phyloP scores from a whole-genome alignment of 2,888 invertebrate genomes.

The Drosophila formosana region DNA sequence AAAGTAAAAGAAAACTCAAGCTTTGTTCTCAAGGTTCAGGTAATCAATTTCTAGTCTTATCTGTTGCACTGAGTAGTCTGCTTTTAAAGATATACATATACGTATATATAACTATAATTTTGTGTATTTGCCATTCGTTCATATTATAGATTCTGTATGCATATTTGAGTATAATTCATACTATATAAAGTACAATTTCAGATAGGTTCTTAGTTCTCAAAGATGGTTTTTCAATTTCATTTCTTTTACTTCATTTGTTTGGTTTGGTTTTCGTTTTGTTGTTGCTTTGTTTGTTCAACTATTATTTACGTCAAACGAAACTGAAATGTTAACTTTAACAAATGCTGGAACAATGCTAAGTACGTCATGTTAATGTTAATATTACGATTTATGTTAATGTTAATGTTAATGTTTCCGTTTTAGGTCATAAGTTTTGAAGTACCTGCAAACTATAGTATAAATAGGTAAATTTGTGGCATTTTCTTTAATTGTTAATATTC shows the following conservation, averaged over 20 bases:
- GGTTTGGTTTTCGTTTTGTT: not conserved
- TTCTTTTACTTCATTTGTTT: constrained; percentile 2
- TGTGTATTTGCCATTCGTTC: constrained; percentile 21
- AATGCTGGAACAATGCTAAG: constrained; percentile 42
- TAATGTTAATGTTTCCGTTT: constrained; percentile 20
- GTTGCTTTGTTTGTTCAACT: constrained; percentile 13
- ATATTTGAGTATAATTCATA: constrained; percentile 30
- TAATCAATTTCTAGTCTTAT: constrained; percentile 80
- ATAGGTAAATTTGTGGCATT: constrained; percentile 65
- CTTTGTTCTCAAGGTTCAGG: constrained; percentile 79
- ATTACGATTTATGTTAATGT: constrained; percentile 29
- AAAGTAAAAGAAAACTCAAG: constrained; percentile 74
- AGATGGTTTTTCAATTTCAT: constrained; percentile 8
- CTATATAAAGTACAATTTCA: constrained; percentile 56
- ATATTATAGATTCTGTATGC: constrained; percentile 20
- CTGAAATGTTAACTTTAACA: constrained; percentile 48
- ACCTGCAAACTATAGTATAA: constrained; percentile 60
- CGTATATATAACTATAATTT: constrained; percentile 34
- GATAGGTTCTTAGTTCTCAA: constrained; percentile 41
- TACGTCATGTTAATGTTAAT: constrained; percentile 19
- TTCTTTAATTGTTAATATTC: constrained; percentile 34
- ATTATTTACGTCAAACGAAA: constrained; percentile 48
- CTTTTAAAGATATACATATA: constrained; percentile 52
- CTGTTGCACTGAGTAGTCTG: constrained; percentile 80
- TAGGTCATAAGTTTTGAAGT: constrained; percentile 44